A percentile compares a stretch with the other conserved stretches of the same genome.
phyloP scores from a whole-genome alignment of 2,888 invertebrate genomes.

The Plagodis dolabraria region DNA sequence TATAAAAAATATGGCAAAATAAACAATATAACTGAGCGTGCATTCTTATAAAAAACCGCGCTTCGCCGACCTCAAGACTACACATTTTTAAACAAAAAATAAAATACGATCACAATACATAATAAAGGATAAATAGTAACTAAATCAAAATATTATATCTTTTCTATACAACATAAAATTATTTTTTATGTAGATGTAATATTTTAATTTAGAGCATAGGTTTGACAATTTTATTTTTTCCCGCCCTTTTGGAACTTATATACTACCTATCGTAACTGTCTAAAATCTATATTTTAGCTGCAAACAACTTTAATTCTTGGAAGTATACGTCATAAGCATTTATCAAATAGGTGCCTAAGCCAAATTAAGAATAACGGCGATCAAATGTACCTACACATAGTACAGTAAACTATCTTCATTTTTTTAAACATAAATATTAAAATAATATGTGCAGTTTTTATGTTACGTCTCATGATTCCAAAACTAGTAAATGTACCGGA shows the following conservation, averaged over 20 bases:
- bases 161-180: background rate
- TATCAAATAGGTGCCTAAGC: no score
- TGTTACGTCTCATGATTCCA: no score
- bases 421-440: no score
- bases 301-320: no score
- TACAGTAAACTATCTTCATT: no score
- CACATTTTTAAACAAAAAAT: slow-evolving; percentile 15
- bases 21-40: slow-evolving; percentile 67
- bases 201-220: background rate
- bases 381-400: no score
- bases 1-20: slow-evolving; percentile 78
- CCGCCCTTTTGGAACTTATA: background rate
- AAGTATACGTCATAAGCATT: no score
- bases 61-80: slow-evolving; percentile 37
- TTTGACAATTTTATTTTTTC: background rate
- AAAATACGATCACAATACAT: slow-evolving; percentile 32
- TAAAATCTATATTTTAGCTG: no score
- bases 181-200: background rate
- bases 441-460: no score
- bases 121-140: slow-evolving; percentile 17
- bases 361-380: no score
- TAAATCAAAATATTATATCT: background rate
- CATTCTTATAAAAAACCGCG: slow-evolving; percentile 43
- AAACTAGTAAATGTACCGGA: no score
- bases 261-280: no score